These are phyloP conservation scores for Coenonympha arcania DNA, from an alignment of 2,888 invertebrate species.

Conservation along the genomic window DNA sequence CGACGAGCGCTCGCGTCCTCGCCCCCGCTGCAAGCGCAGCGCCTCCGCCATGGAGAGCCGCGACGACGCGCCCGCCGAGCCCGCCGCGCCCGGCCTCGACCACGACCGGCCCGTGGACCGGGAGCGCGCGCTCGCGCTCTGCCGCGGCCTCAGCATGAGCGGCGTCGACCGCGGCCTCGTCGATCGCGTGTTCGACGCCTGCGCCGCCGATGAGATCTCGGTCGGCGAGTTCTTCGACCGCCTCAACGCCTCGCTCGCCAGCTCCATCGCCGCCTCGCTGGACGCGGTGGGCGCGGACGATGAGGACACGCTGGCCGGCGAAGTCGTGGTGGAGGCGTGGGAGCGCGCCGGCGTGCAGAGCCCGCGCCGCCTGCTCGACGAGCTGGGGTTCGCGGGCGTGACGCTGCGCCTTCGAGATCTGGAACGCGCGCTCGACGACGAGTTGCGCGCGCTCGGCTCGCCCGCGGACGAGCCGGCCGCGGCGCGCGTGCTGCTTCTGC, in stretches of 20 bases:
- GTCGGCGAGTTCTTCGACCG: slow-evolving; percentile 65
- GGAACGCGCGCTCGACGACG: slow-evolving; percentile 80
- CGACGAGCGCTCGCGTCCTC: slow-evolving; percentile 38
- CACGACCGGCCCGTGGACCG: slow-evolving; percentile 53
- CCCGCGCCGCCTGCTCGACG: slow-evolving; percentile 77
- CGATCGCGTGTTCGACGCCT: slow-evolving; percentile 51
- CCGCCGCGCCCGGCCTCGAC: slow-evolving; percentile 37
- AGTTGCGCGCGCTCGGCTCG: slow-evolving; percentile 50
- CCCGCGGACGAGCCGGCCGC: slow-evolving; percentile 28
- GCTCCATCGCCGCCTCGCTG: slow-evolving; percentile 43
- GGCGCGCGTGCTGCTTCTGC: slow-evolving; percentile 53
- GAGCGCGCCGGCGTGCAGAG: slow-evolving; percentile 79
- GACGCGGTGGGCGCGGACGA: slow-evolving; percentile 21
- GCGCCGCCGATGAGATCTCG: slow-evolving; percentile 44
- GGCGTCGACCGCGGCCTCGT: slow-evolving; percentile 50
- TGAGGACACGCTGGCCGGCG: slow-evolving; percentile 47
- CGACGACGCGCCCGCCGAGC: slow-evolving; percentile 27
- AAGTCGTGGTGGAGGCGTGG: slow-evolving; percentile 80
- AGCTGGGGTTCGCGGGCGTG: slow-evolving; percentile 77
- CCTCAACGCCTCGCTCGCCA: slow-evolving; percentile 50
- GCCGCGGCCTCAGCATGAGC: slow-evolving; percentile 55
- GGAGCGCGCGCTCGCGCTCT: slow-evolving; percentile 53
- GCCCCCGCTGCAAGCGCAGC: slow-evolving; percentile 47
- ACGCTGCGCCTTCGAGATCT: slow-evolving; percentile 77
- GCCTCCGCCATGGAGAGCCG: slow-evolving; percentile 49